Evolutionary conservation across 2,888 invertebrate species (phyloP), one percentile per base, ranked within the genome.

Genomic region (Nasonovia ribisnigri): DNA sequence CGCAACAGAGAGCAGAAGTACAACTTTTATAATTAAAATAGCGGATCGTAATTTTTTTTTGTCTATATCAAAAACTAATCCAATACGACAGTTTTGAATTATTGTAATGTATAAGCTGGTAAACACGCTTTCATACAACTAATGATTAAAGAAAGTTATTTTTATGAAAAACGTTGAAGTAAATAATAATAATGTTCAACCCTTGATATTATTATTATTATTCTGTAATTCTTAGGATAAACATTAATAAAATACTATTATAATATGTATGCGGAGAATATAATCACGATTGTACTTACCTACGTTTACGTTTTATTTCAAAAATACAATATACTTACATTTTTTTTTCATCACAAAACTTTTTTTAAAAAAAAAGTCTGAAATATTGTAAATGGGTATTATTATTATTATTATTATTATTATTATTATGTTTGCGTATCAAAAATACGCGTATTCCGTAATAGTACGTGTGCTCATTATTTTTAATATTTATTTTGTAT

Each of bases 61-160:
- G 36, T 77, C 77, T 77, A 36, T 77, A 77, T 77, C 77, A 86
- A 46, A 86, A 86, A 86, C 86, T 86, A 86, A 86, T 86, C 46
- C 86, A 86, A 26, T 86, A 86, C 86, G 46, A 46, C 86, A 43
- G 86, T 86, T 86, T 86, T 86, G 43, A 86, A 86, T 86, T 86
- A 86, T 86, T 86, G 86, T 13, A 86, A 46, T 13, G 43, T 43
- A 26, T 26, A 46, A 86, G 46, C 86, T 86, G 46, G 86, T 29
- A 16, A 86, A 86, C 43, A 36, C 20, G 77, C 36, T 77, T 86
- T 43, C 46, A 6, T 11, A 29, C 29, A 5, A 46, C 46, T 86
- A 46, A 43, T 43, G 43, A 84, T 43, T 84, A 43, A 84, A 43
- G 84, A 84, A 84, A 42, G 42, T 43, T 84, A 43, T 84, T 42